Conservation (phyloP, 2,113 vertebrate species). For the Catagonus wagneri region DNA sequence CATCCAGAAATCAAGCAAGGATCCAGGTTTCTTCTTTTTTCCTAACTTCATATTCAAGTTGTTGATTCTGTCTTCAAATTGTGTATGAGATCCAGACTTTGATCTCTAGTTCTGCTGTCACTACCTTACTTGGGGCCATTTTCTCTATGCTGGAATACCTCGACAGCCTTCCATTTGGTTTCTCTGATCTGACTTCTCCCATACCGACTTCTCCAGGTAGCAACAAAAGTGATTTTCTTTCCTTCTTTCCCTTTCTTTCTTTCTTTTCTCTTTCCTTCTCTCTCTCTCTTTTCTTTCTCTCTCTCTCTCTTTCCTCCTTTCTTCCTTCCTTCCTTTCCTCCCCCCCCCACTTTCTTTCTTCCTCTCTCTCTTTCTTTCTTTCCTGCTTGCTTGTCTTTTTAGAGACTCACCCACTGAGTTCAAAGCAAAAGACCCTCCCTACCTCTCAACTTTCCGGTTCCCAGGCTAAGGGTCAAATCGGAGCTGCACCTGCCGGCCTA, state of each 20-base stretch:
- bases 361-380: no score
- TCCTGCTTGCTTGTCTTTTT: no score
- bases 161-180: background rate
- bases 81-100: background rate
- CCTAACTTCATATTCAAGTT: background rate
- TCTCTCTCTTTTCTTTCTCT: no score
- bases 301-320: background rate
- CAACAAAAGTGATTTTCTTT: constrained; percentile 13
- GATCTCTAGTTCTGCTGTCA: background rate
- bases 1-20: background rate
- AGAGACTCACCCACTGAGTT: no score
- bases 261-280: background rate
- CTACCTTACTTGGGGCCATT: background rate
- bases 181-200: background rate
- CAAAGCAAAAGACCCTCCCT: no score
- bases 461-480: no score
- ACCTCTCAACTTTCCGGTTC: no score
- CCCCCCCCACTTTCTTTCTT: no score
- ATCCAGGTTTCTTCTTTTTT: background rate
- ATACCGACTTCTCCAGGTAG: background rate
- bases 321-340: no score
- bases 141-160: background rate
- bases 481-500: no score
- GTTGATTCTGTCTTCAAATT: background rate
- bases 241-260: no score